Evolutionary conservation across 2,113 vertebrate genomes (phyloP), one percentile per base, ranked within the genome.

Genomic region (Myotis lucifugus): DNA sequence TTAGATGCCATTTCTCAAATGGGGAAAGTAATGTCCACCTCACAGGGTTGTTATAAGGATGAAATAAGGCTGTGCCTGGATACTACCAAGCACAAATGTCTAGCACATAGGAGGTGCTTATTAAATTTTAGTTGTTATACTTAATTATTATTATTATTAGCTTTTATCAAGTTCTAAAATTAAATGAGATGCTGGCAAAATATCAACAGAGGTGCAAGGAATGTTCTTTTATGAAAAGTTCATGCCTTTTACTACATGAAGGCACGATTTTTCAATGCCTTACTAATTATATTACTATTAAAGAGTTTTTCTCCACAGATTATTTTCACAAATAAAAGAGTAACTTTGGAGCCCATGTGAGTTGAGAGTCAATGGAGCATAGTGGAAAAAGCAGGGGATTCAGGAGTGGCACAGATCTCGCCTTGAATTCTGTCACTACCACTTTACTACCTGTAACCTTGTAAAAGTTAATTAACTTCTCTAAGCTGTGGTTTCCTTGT

Each of bases 291-390:
- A 18, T 64, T 90, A 54, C 25, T 56, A 37, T 82, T 73, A 34
- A 59, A 34, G 67, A 7, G 17, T 8, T 85, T 67, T 76, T 69
- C 25, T 70, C 72, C 37, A 37, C 32, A 91, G 11, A 15, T 67
- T 93, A 34, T 91, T 92, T 92, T 85, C 61, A 66, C 67, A 87
- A 83, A 46, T 29, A 25, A 78, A 54, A 46, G 50, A 92, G 9
- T 37, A 78, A 34, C 14, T 67, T 34, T 8, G 15, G 76, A 70
- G 6, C 13, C 29, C 64, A 40, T 27, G 18, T 85, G 76, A 81
- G 14, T 14, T 54, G 67, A 64, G 2, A 50, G 27, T 54, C 21
- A 32, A 17, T 42, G 11, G 76, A 34, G n/a, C 23, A 4, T 18
- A 0, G 6, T 64, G 37, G 74, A 32, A 86, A 73, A 34, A 25